Conservation (phyloP, 2,797 vertebrate genomes). For the Crenuchus spilurus region DNA sequence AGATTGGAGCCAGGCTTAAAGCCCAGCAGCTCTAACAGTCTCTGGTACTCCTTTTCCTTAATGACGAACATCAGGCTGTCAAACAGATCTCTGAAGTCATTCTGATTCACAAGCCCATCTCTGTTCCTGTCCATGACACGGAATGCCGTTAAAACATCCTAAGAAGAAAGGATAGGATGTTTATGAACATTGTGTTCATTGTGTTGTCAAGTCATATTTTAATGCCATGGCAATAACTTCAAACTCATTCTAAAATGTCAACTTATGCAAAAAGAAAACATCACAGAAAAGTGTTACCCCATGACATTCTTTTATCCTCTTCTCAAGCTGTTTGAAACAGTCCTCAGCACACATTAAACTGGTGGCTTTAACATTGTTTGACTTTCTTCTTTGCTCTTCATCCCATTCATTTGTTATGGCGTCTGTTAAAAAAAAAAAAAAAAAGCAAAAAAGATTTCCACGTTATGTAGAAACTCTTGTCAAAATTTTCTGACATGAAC, state of each 20-base stretch:
- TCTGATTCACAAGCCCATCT: slow-evolving; percentile 68
- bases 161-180: slow-evolving; percentile 4
- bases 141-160: slow-evolving; percentile 78
- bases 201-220: no score
- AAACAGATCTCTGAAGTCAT: slow-evolving; percentile 69
- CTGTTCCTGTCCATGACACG: slow-evolving; percentile 71
- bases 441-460: no score
- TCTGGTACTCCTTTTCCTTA: slow-evolving; percentile 66
- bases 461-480: no score
- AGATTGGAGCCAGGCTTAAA: slow-evolving; percentile 63
- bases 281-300: slow-evolving; percentile 26
- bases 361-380: not conserved
- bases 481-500: no score
- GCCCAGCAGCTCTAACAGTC: slow-evolving; percentile 68
- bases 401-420: slow-evolving; percentile 18
- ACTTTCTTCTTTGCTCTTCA: not conserved
- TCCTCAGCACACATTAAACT: slow-evolving; percentile 49
- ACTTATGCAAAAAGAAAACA: no score
- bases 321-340: slow-evolving; percentile 52
- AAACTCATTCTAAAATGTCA: no score
- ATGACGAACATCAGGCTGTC: slow-evolving; percentile 66
- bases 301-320: slow-evolving; percentile 43
- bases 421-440: slow-evolving; percentile 25
- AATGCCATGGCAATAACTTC: no score
- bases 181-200: not conserved